Base-by-base conservation (phyloP, 2,113 vertebrate species). In the Chionomys nivalis region DNA sequence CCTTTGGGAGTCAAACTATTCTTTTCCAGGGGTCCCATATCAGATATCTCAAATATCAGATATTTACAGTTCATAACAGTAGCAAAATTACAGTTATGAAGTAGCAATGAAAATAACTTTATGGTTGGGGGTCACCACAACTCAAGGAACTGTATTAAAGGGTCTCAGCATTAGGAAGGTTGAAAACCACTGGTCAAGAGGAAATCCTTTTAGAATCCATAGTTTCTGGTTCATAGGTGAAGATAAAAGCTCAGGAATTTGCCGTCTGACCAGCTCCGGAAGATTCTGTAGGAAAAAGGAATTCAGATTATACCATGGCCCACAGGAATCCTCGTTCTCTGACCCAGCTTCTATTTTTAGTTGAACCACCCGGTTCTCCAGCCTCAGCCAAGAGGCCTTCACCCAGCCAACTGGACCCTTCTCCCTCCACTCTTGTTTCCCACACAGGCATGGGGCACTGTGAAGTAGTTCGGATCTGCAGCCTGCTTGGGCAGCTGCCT, bases 301-400 rank as follows among this genome's bases (percentile, higher is more conserved):
- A 72, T 26, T 44, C 76, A 93, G 90, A 78, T 66, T 68, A 14
- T 75, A 58, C 79, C 7, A 6, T 58, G 78, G 70, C 31, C 44
- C 44, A 33, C 65, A 75, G 90, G 68, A 91, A 72, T 87, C 68
- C 55, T 93, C 83, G n/a, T n/a, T 39, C 2, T 93, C 55, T 93
- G 47, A 42, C 33, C 63, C 55, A 55, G 1, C 76, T 86, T 95
- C 78, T 79, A 4, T 65, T 93, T 94, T 44, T 65, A 79, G 70
- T 63, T 66, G 73, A 55, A 52, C 87, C 65, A 23, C 70, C 79
- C 3, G 6, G 2, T 89, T 91, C 61, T 81, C 55, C 42, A 87
- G 8, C 65, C 75, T 55, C 49, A 49, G 77, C 78, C 61, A 63
- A 33, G 19, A 65, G 58, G 26, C n/a, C 26, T 73, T 1, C 19